Conservation (phyloP, 2,113 vertebrate genomes). For the Phaetusa simplex region DNA sequence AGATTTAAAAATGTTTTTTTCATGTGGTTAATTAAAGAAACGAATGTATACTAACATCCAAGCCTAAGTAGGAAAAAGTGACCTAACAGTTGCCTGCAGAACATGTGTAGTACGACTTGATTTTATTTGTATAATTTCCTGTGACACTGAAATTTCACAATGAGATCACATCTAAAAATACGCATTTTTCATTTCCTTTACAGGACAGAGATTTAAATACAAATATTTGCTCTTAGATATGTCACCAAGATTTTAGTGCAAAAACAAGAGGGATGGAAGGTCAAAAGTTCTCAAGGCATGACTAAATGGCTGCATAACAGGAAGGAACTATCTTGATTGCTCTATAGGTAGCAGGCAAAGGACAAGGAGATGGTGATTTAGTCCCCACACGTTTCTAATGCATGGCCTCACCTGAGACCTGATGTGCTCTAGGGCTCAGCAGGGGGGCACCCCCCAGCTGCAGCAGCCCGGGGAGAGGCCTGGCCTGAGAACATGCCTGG, state of each 20-base stretch:
- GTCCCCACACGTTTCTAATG: neutral
- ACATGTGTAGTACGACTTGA: neutral
- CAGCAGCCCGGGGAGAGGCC: neutral
- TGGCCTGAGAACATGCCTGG: neutral
- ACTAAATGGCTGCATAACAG: neutral
- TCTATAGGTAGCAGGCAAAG: neutral
- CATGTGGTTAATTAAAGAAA: neutral
- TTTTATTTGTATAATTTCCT: conserved; percentile 49
- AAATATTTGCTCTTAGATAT: neutral
- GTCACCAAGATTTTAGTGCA: conserved; percentile 8
- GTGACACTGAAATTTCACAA: conserved; percentile 23
- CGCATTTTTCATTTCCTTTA: conserved; percentile 43
- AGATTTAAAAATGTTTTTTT: neutral
- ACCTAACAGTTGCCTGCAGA: conserved; percentile 5
- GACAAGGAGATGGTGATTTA: neutral
- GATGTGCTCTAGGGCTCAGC: neutral
- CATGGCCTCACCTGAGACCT: neutral
- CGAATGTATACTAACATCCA: neutral
- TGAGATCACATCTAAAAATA: conserved; percentile 51
- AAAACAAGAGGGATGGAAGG: neutral
- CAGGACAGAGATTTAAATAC: neutral
- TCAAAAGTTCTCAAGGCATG: neutral
- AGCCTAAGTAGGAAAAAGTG: neutral
- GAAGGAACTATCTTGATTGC: neutral
- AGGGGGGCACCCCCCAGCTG: neutral